A percentile compares a stretch with the other conserved stretches of the same genome.
Conservation (phyloP, 2,888 invertebrate species). For the Bellardia bayeri region DNA sequence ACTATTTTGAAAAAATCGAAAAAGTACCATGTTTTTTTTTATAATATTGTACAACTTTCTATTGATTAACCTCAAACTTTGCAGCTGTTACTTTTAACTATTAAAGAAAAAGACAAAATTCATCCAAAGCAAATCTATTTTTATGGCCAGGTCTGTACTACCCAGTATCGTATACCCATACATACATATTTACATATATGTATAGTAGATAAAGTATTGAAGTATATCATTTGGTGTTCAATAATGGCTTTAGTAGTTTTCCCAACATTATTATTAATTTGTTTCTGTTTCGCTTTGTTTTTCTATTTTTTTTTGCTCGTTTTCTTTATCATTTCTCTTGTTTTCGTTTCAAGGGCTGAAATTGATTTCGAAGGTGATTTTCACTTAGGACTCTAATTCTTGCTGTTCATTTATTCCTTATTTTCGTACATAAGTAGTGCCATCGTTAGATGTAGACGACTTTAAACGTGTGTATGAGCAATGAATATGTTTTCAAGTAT, state of each 20-base stretch:
- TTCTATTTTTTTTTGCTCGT: neutral
- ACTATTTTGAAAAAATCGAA: too few species aligned
- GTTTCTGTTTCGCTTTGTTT: neutral
- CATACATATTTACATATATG: too few species aligned
- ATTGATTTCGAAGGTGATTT: conserved; percentile 35
- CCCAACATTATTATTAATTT: conserved; percentile 5
- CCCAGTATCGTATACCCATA: too few species aligned
- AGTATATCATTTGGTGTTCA: neutral
- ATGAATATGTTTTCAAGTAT: neutral
- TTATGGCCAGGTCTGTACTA: too few species aligned
- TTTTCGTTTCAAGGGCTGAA: conserved; percentile 15
- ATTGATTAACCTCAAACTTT: too few species aligned
- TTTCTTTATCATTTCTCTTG: conserved; percentile 7
- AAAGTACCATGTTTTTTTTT: too few species aligned
- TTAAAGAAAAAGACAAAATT: too few species aligned
- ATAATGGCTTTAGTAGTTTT: neutral
- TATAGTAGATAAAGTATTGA: neutral
- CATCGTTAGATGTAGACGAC: neutral
- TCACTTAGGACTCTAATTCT: conserved; percentile 21
- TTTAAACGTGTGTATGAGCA: neutral
- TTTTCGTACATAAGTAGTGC: neutral
- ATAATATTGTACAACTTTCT: too few species aligned
- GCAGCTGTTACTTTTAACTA: too few species aligned
- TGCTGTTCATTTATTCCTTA: neutral
- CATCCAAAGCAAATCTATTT: too few species aligned